phyloP scores from a whole-genome alignment of 2,113 vertebrate genomes.

The Erythrolamprus reginae region DNA sequence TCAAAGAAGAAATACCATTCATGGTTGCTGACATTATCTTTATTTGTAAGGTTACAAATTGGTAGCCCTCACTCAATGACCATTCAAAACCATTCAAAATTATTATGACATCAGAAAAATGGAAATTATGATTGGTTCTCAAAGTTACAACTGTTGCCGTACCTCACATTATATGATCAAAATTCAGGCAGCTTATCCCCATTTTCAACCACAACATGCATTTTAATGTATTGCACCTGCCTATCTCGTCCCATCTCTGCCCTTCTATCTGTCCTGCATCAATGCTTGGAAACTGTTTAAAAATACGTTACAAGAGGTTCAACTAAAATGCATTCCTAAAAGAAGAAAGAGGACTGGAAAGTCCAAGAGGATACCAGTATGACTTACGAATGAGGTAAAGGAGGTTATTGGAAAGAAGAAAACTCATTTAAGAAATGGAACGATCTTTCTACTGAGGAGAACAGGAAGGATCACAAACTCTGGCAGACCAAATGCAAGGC shows the following conservation, averaged over 20 bases:
- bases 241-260: background rate
- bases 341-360: too few relatives aligned
- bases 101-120: background rate
- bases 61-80: background rate
- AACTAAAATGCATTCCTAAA: too few relatives aligned
- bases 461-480: too few relatives aligned
- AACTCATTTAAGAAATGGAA: too few relatives aligned
- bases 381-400: too few relatives aligned
- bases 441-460: too few relatives aligned
- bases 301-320: too few relatives aligned
- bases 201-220: background rate
- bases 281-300: too few relatives aligned
- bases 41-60: background rate
- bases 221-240: background rate
- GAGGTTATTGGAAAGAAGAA: too few relatives aligned
- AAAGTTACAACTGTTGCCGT: background rate
- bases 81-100: background rate
- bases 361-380: too few relatives aligned
- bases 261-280: background rate
- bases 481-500: too few relatives aligned
- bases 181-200: background rate
- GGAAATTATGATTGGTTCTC: background rate
- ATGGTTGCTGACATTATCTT: background rate
- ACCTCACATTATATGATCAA: background rate
- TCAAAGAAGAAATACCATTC: background rate